A percentile compares a stretch with the other conserved stretches of the same genome.
These are phyloP conservation scores for Gryon sp. DNA, from an alignment of 1,140 invertebrate genomes.

Conservation along the genomic window DNA sequence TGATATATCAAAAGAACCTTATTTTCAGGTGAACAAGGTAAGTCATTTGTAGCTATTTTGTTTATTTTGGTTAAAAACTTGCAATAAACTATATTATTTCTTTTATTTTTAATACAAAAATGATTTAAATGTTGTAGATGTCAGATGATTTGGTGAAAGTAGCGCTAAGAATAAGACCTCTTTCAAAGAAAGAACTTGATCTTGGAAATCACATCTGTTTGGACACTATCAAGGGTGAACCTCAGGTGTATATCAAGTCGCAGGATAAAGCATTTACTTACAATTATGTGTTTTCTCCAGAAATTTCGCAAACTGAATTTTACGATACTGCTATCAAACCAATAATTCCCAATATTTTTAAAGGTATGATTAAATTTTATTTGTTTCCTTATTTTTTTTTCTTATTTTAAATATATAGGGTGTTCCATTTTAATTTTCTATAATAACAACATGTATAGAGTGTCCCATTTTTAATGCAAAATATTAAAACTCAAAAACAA, in stretches of 20 bases:
- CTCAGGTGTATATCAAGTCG: conserved; percentile 86
- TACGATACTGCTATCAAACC: conserved; percentile 88
- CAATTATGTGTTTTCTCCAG: conserved; percentile 90
- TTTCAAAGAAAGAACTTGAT: conserved; percentile 85
- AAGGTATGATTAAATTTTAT: conserved; percentile 80
- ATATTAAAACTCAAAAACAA: too few species aligned
- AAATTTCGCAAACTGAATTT: conserved; percentile 85
- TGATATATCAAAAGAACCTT: too few species aligned
- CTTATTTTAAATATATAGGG: too few species aligned
- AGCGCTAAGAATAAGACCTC: conserved; percentile 88
- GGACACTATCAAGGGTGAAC: conserved; percentile 81
- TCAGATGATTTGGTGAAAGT: conserved; percentile 83
- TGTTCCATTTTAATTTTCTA: too few species aligned
- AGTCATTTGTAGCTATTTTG: too few species aligned
- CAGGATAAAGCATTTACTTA: conserved; percentile 91
- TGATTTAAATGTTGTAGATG: conserved; percentile 68
- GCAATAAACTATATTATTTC: too few species aligned
- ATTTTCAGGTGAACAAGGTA: too few species aligned
- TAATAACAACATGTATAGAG: too few species aligned
- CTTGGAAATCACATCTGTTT: conserved; percentile 85
- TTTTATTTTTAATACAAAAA: conserved; percentile 1
- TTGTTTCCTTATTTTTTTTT: too few species aligned
- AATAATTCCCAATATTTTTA: conserved; percentile 89
- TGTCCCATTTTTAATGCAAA: too few species aligned
- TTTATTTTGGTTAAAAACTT: too few species aligned